phyloP scores from a whole-genome alignment of 2,888 invertebrate genomes.

The Rotaria macrura region DNA sequence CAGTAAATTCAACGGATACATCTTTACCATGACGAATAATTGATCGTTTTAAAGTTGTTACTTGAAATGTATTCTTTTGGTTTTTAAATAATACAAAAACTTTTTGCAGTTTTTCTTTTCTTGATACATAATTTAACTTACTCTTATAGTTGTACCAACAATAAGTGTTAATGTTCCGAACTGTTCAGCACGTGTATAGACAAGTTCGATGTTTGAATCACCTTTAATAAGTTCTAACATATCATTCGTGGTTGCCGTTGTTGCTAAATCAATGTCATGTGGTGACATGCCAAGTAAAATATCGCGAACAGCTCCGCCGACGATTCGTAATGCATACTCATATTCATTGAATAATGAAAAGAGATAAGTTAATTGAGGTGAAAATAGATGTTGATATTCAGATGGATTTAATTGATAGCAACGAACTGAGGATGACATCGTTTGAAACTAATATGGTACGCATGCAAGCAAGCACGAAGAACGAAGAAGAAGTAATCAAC shows the following conservation, averaged over 20 bases:
- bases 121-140: neutral
- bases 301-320: conserved; percentile 84
- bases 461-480: neutral
- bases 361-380: neutral
- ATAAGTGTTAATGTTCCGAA: neutral
- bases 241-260: conserved; percentile 83
- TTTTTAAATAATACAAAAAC: too few species aligned
- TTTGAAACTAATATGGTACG: neutral
- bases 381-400: neutral
- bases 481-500: too few species aligned
- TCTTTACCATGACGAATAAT: neutral
- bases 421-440: neutral
- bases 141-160: neutral
- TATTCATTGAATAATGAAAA: conserved; percentile 33
- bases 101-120: neutral
- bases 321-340: conserved; percentile 70
- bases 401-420: neutral
- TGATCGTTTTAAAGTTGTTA: neutral
- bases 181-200: neutral
- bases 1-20: neutral
- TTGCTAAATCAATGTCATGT: conserved; percentile 88
- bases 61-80: neutral
- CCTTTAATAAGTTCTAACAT: conserved; percentile 55
- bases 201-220: neutral
- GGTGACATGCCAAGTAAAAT: conserved; percentile 46